These are phyloP conservation scores for Ethmia dodecea DNA, from an alignment of 2,888 invertebrate genomes.

Conservation along the genomic window DNA sequence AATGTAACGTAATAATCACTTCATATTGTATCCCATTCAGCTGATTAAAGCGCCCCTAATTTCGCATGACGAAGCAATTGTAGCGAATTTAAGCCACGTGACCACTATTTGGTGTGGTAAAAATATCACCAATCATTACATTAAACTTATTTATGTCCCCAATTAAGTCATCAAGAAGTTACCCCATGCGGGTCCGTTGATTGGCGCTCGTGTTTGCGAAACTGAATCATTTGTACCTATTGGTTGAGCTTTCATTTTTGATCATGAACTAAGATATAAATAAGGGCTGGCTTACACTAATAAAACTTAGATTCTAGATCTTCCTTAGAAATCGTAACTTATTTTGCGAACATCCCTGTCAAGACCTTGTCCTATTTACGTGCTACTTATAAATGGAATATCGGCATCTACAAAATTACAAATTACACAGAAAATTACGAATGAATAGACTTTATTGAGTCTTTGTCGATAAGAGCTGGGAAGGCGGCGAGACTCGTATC, in stretches of 20 bases:
- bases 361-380: no score
- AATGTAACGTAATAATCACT: conserved; percentile 64
- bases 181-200: conserved; percentile 59
- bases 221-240: conserved; percentile 7
- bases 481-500: conserved; percentile 56
- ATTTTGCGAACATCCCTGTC: no score
- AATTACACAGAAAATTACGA: conserved; percentile 12
- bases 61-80: conserved; percentile 55
- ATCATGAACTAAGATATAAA: no score
- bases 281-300: no score
- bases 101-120: conserved; percentile 65
- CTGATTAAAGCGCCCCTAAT: conserved; percentile 45
- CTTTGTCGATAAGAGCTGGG: conserved; percentile 50
- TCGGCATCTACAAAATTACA: no score
- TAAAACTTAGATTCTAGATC: no score
- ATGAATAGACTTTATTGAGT: conserved; percentile 36
- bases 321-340: no score
- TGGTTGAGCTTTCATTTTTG: no score
- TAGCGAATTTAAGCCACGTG: conserved; percentile 66
- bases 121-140: conserved; percentile 56
- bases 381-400: no score
- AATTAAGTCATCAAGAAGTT: conserved; percentile 59
- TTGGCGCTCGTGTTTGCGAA: conserved; percentile 27
- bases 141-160: conserved; percentile 59
- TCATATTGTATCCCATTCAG: conserved; percentile 51